A percentile compares a stretch with the other conserved stretches of the same genome.
Conservation (phyloP, 2,888 invertebrate genomes). For the Bellardia bayeri region DNA sequence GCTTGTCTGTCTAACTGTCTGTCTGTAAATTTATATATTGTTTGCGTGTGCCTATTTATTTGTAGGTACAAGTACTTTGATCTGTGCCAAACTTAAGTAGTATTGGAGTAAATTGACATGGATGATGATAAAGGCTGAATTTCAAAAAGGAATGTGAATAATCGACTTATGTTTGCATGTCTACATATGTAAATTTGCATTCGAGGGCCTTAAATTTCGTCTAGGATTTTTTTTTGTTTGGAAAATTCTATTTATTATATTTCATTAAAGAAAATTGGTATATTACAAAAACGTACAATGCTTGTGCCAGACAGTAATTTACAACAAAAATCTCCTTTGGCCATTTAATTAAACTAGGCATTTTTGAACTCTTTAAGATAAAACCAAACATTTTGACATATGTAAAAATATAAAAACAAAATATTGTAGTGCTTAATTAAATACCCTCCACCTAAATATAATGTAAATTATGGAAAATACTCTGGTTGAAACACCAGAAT, state of each 20-base stretch:
- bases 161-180: background rate
- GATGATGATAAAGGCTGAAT: slow-evolving; percentile 35
- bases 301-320: background rate
- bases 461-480: no score
- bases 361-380: no score
- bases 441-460: no score
- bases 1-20: background rate
- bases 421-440: no score
- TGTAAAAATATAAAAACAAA: no score
- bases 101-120: slow-evolving; percentile 20
- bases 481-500: no score
- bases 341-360: background rate
- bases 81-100: slow-evolving; percentile 8
- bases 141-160: background rate
- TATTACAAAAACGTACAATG: background rate
- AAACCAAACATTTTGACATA: no score
- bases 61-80: slow-evolving; percentile 17
- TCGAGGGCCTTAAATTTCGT: background rate
- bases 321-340: background rate
- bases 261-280: slow-evolving; percentile 1
- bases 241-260: background rate
- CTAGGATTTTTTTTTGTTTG: background rate
- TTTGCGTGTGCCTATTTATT: background rate
- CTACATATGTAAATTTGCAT: background rate
- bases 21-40: background rate